phyloP scores from a whole-genome alignment of 2,888 invertebrate species.

The Micoletzkya japonica region DNA sequence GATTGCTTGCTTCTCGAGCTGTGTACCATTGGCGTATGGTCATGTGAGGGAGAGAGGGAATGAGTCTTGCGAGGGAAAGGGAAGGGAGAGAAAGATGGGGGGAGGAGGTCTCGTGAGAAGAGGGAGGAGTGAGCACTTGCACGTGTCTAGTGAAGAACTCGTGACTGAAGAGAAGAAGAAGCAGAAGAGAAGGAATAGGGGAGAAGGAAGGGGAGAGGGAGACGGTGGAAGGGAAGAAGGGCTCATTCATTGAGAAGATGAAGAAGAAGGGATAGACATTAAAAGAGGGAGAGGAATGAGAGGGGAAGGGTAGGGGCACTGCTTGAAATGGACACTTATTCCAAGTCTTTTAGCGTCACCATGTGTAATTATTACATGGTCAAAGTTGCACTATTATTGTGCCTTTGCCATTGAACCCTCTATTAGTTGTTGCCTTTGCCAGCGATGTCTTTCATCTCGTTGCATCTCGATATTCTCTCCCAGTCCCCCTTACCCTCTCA shows the following conservation, averaged over 20 bases:
- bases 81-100: background rate
- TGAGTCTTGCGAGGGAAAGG: background rate
- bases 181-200: background rate
- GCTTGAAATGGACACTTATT: background rate
- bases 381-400: too few relatives aligned
- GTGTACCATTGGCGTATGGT: too few relatives aligned
- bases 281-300: background rate
- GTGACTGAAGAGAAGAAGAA: too few relatives aligned
- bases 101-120: background rate
- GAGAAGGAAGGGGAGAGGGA: constrained; percentile 10
- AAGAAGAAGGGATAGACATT: background rate
- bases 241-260: constrained; percentile 1
- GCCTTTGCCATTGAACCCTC: too few relatives aligned
- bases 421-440: too few relatives aligned
- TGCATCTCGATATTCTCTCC: too few relatives aligned
- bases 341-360: too few relatives aligned
- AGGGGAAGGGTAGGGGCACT: background rate
- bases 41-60: background rate
- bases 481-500: background rate
- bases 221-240: background rate
- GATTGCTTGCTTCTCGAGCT: background rate
- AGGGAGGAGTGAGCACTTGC: background rate
- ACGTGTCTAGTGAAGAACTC: constrained; percentile 14
- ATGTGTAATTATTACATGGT: too few relatives aligned
- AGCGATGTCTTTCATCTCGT: too few relatives aligned